Evolutionary conservation across 2,113 vertebrate genomes (phyloP), one percentile per base, ranked within the genome.

Genomic region (Rousettus leschenaultii): DNA sequence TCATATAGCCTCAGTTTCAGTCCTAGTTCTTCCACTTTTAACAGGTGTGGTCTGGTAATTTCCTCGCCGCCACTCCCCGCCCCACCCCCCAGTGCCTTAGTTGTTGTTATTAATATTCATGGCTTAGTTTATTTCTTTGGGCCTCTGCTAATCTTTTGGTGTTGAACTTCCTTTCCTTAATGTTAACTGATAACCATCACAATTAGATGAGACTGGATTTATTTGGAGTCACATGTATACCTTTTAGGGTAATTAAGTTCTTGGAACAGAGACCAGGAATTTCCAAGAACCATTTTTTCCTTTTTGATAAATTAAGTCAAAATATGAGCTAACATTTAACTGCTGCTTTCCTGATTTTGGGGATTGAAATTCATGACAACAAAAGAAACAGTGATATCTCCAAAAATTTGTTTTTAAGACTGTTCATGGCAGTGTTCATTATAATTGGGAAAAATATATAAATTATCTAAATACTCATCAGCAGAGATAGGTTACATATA

Each of bases 171-270:
- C 30, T 77, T 88, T 84, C 14, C 15, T 65, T 78, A 57, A 48
- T 40, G 10, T 51, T 94, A 92, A 71, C 21, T 92, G 45, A 79
- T 71, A 88, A 96, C 45, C 9, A 74, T 94, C 16, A 35, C 24
- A 73, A 33, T 90, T 84, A 77, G 22, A 71, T 89, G 21, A 92
- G 21, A 40, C 84, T 94, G 59, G 11, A 71, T 78, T 88, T 91
- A 75, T 96, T 61, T 94, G 70, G 11, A 26, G 12, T 5, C 40
- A 65, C 87, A 21, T 43, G 22, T 95, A 84, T 95, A 79, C 71
- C 38, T 95, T 86, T 96, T 79, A 79, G 55, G 21, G 13, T 78
- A 83, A 94, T 84, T 89, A 92, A 73, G 26, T 73, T 38, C 15
- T 79, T 96, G 43, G 26, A 68, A 68, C 22, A 94, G 63, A 92